Evolutionary conservation across 2,797 vertebrate genomes (phyloP).

Genomic region (Pampus argenteus): DNA sequence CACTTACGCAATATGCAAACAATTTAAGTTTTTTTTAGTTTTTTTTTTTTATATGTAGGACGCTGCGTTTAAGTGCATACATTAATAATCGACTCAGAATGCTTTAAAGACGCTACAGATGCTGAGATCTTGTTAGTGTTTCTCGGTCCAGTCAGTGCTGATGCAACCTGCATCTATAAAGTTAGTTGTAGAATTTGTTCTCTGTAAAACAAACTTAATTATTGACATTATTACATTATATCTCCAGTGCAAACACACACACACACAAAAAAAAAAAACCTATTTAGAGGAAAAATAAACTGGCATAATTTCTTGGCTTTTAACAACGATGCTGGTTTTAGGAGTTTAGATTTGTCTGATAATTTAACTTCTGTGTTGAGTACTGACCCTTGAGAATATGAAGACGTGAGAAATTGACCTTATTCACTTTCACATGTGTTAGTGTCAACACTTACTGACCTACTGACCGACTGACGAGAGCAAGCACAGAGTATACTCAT

Average conservation of each 20-base stretch:
- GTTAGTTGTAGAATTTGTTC: slow-evolving; percentile 33
- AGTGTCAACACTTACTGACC: slow-evolving; percentile 26
- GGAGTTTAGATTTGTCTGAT: slow-evolving; percentile 23
- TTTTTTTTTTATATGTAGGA: slow-evolving; percentile 1
- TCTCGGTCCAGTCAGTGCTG: slow-evolving; percentile 22
- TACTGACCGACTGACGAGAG: slow-evolving; percentile 26
- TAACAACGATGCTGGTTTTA: slow-evolving; percentile 21
- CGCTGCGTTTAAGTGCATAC: slow-evolving; percentile 33
- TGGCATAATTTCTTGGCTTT: background rate
- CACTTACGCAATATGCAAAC: slow-evolving; percentile 72
- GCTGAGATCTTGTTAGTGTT: slow-evolving; percentile 31
- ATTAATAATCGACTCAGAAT: slow-evolving; percentile 47
- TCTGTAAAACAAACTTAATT: slow-evolving; percentile 49
- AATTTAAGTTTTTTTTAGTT: slow-evolving; percentile 48
- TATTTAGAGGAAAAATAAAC: slow-evolving; percentile 42
- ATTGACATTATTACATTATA: slow-evolving; percentile 50
- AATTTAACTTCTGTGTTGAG: slow-evolving; percentile 17
- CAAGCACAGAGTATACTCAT: slow-evolving; percentile 50
- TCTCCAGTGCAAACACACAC: slow-evolving; percentile 5
- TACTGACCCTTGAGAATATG: slow-evolving; percentile 40
- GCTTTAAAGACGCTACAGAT: slow-evolving; percentile 33
- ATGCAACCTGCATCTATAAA: slow-evolving; percentile 38
- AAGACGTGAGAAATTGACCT: slow-evolving; percentile 17
- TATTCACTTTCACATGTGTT: slow-evolving; percentile 3
- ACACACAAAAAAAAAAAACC: too few species aligned